phyloP scores from a whole-genome alignment of 2,888 invertebrate species.

The Taphrorychus bicolor region DNA sequence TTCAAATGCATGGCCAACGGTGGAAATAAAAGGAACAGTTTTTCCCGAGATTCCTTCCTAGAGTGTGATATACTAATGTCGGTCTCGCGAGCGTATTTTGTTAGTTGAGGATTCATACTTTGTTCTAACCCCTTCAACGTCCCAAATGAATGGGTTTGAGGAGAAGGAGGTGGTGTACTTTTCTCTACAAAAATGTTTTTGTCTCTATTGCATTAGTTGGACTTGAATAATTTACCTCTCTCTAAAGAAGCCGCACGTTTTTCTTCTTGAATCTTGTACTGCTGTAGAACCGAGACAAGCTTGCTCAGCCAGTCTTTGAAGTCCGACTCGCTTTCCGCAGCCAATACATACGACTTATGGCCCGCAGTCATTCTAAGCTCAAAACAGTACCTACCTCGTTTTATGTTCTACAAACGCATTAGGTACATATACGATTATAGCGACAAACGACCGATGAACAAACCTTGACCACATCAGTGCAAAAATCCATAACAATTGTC shows the following conservation, averaged over 20 bases:
- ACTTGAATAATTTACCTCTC: constrained; percentile 57
- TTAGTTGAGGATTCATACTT: constrained; percentile 90
- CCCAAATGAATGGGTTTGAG: constrained; percentile 73
- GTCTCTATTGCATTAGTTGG: too few relatives aligned
- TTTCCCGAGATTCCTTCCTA: constrained; percentile 79
- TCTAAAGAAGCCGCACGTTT: constrained; percentile 74
- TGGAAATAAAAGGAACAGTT: constrained; percentile 78
- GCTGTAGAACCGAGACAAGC: constrained; percentile 82
- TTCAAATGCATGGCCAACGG: constrained; percentile 63
- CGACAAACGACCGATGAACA: not conserved
- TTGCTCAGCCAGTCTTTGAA: constrained; percentile 84
- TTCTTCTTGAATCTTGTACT: constrained; percentile 81
- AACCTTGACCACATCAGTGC: constrained; percentile 86
- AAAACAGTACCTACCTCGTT: constrained; percentile 85
- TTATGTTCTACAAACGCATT: constrained; percentile 69
- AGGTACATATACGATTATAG: not conserved
- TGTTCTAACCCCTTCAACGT: constrained; percentile 88
- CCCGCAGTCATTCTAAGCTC: constrained; percentile 87
- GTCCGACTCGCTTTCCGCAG: constrained; percentile 86
- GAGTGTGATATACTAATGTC: constrained; percentile 85
- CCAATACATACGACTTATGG: constrained; percentile 85
- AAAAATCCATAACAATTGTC: constrained; percentile 93
- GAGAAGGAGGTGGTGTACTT: constrained; percentile 66
- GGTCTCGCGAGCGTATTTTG: constrained; percentile 89
- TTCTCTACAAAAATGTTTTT: constrained; percentile 54